Conservation (phyloP, 2,797 vertebrate species). For the Pipistrellus pygmaeus region DNA sequence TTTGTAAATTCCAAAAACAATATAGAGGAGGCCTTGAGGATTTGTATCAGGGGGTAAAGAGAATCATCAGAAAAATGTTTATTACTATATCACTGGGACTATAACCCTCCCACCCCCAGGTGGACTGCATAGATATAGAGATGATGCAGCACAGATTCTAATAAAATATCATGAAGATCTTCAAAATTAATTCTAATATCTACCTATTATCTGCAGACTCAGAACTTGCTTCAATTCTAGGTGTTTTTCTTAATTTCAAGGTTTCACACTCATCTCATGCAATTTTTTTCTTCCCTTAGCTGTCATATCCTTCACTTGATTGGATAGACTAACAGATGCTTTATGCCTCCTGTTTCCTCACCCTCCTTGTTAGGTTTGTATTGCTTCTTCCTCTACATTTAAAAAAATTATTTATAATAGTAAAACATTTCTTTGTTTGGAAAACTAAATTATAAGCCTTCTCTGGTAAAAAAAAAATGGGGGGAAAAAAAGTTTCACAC, state of each 20-base stretch:
- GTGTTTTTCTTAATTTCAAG: not conserved
- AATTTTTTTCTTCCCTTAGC: not conserved
- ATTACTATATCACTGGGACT: not conserved
- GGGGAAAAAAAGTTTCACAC: not conserved
- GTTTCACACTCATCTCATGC: constrained; percentile 11
- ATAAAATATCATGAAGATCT: not conserved
- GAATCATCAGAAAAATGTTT: not conserved
- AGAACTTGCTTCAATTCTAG: not conserved
- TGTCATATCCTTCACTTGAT: constrained; percentile 27
- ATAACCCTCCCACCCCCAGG: not conserved
- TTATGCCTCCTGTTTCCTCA: constrained; percentile 18
- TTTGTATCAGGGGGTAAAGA: not conserved
- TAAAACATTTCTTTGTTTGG: constrained; percentile 8
- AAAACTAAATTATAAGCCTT: constrained; percentile 28
- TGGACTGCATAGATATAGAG: not conserved
- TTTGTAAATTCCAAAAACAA: not conserved
- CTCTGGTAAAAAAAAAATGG: not conserved
- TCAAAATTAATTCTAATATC: constrained; percentile 23
- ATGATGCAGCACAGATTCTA: not conserved
- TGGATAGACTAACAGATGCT: constrained; percentile 54
- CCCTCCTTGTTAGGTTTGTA: not conserved
- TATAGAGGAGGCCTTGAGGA: not conserved
- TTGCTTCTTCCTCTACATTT: not conserved
- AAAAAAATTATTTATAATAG: not conserved
- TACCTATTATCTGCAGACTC: not conserved